A percentile compares a stretch with the other conserved stretches of the same genome.
Conservation (phyloP, 2,888 invertebrate genomes). For the Pilophorus perplexus region DNA sequence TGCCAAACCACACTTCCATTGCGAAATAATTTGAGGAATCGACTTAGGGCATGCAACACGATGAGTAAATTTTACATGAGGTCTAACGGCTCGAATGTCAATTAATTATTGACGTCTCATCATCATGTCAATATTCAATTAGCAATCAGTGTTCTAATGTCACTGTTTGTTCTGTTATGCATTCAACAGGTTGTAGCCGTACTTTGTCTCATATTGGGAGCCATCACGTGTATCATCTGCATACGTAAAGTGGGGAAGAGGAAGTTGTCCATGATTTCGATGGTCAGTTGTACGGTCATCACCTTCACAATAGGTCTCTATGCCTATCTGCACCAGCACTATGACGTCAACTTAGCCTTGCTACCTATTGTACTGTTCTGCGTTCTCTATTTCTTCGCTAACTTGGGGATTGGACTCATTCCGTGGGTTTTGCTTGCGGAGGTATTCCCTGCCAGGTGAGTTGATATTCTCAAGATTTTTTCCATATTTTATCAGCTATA, state of each 20-base stretch:
- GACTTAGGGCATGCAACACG: too few species aligned
- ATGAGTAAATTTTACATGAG: too few species aligned
- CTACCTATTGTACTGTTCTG: constrained; percentile 56
- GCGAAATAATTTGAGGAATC: too few species aligned
- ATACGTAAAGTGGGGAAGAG: constrained; percentile 52
- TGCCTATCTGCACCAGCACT: constrained; percentile 50
- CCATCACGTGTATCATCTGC: constrained; percentile 46
- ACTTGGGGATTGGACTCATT: constrained; percentile 53
- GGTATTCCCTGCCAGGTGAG: constrained; percentile 60
- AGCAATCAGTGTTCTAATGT: not conserved
- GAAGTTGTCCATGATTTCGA: constrained; percentile 54
- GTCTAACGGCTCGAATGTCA: too few species aligned
- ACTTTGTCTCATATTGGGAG: constrained; percentile 47
- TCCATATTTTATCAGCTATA: too few species aligned
- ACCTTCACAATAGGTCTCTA: constrained; percentile 56
- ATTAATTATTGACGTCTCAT: too few species aligned
- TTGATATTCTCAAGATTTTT: not conserved
- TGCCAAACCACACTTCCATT: too few species aligned
- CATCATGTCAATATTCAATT: not conserved
- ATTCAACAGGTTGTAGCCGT: constrained; percentile 48
- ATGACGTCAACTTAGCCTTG: constrained; percentile 53
- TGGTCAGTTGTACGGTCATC: constrained; percentile 54
- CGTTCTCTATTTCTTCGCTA: constrained; percentile 54
- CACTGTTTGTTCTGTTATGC: too few species aligned
- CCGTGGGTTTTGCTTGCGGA: constrained; percentile 61